These are phyloP conservation scores for Hydrozoanthus tunicans DNA, from an alignment of 64 coral and sea anemone species.

Conservation along the genomic window DNA sequence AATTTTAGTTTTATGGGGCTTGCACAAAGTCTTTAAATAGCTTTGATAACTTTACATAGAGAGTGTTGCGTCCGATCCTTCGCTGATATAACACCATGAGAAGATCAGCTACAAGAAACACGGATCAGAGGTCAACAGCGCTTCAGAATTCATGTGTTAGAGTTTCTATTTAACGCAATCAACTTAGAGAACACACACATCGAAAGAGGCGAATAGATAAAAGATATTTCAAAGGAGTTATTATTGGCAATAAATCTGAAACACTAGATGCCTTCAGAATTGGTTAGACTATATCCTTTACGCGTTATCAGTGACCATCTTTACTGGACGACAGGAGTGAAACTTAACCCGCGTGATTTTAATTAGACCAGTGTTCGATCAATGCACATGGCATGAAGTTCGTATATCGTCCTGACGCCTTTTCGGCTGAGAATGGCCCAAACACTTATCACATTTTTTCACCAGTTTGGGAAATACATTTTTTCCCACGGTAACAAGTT, in stretches of 20 bases:
- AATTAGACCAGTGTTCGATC: conserved; percentile 52
- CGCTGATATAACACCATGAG: background rate
- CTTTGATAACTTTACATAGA: background rate
- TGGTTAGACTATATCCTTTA: conserved; percentile 3
- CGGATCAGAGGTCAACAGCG: conserved; percentile 33
- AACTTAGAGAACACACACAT: conserved; percentile 49
- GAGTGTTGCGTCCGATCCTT: background rate
- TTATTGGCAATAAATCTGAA: conserved; percentile 32
- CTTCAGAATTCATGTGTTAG: conserved; percentile 30
- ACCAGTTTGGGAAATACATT: conserved; percentile 38
- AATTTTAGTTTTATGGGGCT: background rate
- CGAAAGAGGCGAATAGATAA: conserved; percentile 11
- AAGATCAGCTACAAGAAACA: background rate
- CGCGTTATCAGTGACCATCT: conserved; percentile 18
- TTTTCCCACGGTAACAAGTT: conserved; percentile 45
- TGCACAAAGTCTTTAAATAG: background rate
- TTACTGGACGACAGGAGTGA: background rate
- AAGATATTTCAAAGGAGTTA: conserved; percentile 19
- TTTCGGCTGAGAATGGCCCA: conserved; percentile 52
- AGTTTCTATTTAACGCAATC: conserved; percentile 51
- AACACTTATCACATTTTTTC: conserved; percentile 54
- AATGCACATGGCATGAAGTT: conserved; percentile 45
- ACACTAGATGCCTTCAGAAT: conserved; percentile 7
- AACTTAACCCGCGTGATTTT: conserved; percentile 31
- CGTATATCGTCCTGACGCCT: conserved; percentile 47